Evolutionary conservation across 2,888 invertebrate species (phyloP).

Genomic region (Ormyrus labotus): DNA sequence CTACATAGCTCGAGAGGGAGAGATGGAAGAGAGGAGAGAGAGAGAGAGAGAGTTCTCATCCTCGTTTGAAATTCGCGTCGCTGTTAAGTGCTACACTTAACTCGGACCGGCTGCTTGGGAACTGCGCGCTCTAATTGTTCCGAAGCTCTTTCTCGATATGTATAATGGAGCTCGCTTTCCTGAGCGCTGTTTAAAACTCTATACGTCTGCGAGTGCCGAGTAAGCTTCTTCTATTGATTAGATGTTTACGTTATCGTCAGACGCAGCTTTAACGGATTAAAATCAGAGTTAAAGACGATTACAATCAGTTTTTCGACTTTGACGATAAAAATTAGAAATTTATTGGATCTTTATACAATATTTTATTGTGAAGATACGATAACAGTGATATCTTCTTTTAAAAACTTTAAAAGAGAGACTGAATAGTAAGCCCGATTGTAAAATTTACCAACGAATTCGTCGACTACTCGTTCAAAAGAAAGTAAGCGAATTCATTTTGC

Average conservation of each 20-base stretch:
- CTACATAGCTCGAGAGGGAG: background rate
- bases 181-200: conserved; percentile 26
- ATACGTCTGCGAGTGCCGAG: conserved; percentile 9
- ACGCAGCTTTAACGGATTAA: background rate
- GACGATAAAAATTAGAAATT: background rate
- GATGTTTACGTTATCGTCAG: background rate
- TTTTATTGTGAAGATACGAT: background rate
- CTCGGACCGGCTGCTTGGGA: conserved; percentile 17
- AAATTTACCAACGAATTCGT: too few relatives aligned
- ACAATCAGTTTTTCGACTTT: background rate
- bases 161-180: conserved; percentile 33
- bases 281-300: too few relatives aligned
- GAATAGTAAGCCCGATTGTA: too few relatives aligned
- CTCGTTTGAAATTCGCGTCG: conserved; percentile 50
- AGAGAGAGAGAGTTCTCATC: conserved; percentile 35
- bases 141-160: conserved; percentile 45
- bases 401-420: too few relatives aligned
- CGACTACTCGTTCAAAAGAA: too few relatives aligned
- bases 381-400: too few relatives aligned
- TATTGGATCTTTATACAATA: background rate
- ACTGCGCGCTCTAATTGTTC: conserved; percentile 23
- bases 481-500: too few relatives aligned
- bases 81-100: conserved; percentile 55
- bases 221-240: conserved; percentile 29
- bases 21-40: conserved; percentile 7